A percentile compares a stretch with the other conserved stretches of the same genome.
Evolutionary conservation across 1,140 invertebrate genomes (phyloP).

Genomic region (Leguminivora glycinivorella): DNA sequence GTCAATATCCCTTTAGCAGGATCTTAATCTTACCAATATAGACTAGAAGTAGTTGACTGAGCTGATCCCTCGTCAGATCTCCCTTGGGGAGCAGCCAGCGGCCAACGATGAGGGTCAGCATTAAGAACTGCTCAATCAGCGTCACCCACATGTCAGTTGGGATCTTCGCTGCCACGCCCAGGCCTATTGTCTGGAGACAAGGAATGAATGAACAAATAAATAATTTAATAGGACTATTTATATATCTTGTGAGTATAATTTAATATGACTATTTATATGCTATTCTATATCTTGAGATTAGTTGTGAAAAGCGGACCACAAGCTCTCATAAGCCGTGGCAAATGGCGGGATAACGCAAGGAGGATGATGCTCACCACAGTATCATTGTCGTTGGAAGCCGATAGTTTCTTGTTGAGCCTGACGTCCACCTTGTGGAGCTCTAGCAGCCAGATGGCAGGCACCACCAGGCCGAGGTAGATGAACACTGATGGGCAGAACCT

Average conservation of each 20-base stretch:
- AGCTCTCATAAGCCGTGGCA: too few relatives aligned
- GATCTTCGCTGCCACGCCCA: constrained; percentile 82
- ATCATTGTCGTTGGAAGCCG: constrained; percentile 46
- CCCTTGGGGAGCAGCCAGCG: constrained; percentile 94
- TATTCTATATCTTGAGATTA: too few relatives aligned
- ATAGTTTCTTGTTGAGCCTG: constrained; percentile 75
- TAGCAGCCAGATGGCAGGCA: constrained; percentile 91
- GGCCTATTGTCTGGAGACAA: constrained; percentile 61
- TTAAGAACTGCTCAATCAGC: constrained; percentile 92
- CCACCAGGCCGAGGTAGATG: constrained; percentile 88
- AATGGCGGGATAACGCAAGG: too few relatives aligned
- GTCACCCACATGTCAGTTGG: constrained; percentile 90
- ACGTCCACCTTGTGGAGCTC: constrained; percentile 90
- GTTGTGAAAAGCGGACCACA: too few relatives aligned
- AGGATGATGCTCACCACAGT: constrained; percentile 15
- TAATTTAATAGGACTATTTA: too few relatives aligned
- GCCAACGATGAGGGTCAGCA: constrained; percentile 92
- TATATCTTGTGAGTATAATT: too few relatives aligned
- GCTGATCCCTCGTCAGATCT: constrained; percentile 92
- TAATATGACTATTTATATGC: too few relatives aligned
- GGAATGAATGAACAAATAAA: too few relatives aligned
- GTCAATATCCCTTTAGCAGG: too few relatives aligned
- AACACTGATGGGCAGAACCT: constrained; percentile 95
- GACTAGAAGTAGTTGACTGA: constrained; percentile 93
- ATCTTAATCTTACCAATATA: constrained; percentile 82